These are phyloP conservation scores for Schizaphis graminum DNA, from an alignment of 2,888 invertebrate genomes.

Conservation along the genomic window DNA sequence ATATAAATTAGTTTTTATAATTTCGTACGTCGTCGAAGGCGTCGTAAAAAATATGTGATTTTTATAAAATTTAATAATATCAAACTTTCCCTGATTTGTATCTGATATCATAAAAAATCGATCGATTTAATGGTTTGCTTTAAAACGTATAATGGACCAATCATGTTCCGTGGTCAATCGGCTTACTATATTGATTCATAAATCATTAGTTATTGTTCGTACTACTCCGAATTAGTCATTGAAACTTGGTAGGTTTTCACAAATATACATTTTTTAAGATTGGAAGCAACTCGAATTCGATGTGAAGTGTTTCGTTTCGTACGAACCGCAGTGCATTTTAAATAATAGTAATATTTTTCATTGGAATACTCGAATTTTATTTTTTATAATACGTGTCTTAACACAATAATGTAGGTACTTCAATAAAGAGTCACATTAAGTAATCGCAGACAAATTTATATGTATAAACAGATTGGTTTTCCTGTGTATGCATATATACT, in stretches of 20 bases:
- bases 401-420: not conserved
- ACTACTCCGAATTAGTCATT: not conserved
- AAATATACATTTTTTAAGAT: not conserved
- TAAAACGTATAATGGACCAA: not conserved
- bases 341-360: not conserved
- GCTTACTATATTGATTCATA: not conserved
- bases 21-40: not conserved
- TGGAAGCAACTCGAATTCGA: not conserved
- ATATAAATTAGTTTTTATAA: not conserved
- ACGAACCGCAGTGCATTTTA: not conserved
- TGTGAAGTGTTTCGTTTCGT: not conserved
- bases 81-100: not conserved
- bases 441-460: not conserved
- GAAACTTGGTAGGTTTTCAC: not conserved
- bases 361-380: not conserved
- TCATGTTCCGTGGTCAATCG: not conserved
- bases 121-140: not conserved
- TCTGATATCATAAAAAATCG: not conserved
- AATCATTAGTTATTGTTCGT: not conserved
- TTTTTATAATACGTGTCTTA: not conserved
- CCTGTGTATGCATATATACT: not conserved
- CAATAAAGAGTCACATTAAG: not conserved
- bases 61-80: not conserved
- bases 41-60: not conserved
- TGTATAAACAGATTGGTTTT: not conserved